phyloP scores from a whole-genome alignment of 2,888 invertebrate genomes.

The Leistus spinibarbis region DNA sequence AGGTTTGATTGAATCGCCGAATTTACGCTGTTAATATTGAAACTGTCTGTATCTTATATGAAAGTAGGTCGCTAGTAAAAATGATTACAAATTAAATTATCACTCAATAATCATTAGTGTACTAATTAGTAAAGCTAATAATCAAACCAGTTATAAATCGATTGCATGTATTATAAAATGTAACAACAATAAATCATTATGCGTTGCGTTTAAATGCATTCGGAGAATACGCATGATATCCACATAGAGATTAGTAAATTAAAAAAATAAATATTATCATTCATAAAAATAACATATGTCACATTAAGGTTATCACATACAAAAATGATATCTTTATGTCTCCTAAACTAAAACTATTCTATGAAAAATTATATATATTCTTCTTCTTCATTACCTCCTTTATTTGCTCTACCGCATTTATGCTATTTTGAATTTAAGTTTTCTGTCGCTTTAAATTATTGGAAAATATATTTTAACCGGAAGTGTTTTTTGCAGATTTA shows the following conservation, averaged over 20 bases:
- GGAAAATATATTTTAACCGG: too few species aligned
- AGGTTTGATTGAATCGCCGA: neutral
- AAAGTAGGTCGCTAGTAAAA: neutral
- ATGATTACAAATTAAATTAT: conserved; percentile 19
- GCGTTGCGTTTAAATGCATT: neutral
- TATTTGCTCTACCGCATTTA: too few species aligned
- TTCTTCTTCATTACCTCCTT: neutral
- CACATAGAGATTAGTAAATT: neutral
- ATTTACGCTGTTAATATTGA: neutral
- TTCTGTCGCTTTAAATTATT: too few species aligned
- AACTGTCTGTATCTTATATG: neutral
- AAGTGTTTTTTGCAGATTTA: too few species aligned
- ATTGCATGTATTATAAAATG: conserved; percentile 23
- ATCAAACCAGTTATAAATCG: conserved; percentile 29
- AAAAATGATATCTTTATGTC: neutral
- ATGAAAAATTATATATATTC: neutral
- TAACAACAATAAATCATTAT: conserved; percentile 17
- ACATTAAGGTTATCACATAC: neutral
- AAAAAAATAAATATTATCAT: neutral
- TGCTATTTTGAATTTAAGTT: too few species aligned
- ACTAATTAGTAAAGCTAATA: conserved; percentile 31
- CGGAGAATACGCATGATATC: neutral
- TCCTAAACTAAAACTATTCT: neutral
- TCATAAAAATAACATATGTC: neutral
- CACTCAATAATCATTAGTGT: conserved; percentile 37